Evolutionary conservation across 2,797 vertebrate species (phyloP), one percentile per base, ranked within the genome.

Genomic region (Pelochelys cantorii): DNA sequence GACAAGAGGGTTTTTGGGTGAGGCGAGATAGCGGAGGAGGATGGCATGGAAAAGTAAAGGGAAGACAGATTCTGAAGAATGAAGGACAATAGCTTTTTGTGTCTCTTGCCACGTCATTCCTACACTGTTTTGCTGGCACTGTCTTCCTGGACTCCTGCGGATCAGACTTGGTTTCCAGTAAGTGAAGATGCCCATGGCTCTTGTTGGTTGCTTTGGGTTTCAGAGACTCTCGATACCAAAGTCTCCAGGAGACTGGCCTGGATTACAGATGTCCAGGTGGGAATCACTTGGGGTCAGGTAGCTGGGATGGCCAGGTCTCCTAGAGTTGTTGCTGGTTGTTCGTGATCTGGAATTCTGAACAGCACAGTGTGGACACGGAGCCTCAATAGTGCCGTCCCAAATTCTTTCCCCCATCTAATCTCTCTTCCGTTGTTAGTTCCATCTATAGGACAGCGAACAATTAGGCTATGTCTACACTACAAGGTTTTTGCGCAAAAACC

Each of bases 121-220:
- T 87, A 12, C 7, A 27, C 74, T 56, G 86, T 48, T 15, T 27
- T 37, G 7, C 74, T 77, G 42, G 25, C 42, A 48, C 14, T 29
- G 14, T 42, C 3, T 75, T 48, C 42, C 74, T 77, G 25, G 23
- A 65, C 15, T 89, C 17, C 42, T 85, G 34, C 91, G 55, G 77
- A 22, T 86, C 83, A 57, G 53, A 27, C 5, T 48, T 84, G 0
- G 0, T 81, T 86, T 94, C 55, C 29, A 2, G 0, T 81, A 56
- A 56, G 79, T 85, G 79, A 86, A n/a, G 15, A 34, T 31, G 53
- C 23, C 60, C 2, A 0, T 87, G n/a, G n/a, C 84, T 93, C 79
- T 68, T 0, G 0, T n/a, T 31, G 42, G 29, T 56, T 84, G 55
- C 12, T 85, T 10, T 11, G 0, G 23, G 0, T 53, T 89, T 71